phyloP scores from a whole-genome alignment of 1,140 invertebrate species.

The Drosophila watanabei region DNA sequence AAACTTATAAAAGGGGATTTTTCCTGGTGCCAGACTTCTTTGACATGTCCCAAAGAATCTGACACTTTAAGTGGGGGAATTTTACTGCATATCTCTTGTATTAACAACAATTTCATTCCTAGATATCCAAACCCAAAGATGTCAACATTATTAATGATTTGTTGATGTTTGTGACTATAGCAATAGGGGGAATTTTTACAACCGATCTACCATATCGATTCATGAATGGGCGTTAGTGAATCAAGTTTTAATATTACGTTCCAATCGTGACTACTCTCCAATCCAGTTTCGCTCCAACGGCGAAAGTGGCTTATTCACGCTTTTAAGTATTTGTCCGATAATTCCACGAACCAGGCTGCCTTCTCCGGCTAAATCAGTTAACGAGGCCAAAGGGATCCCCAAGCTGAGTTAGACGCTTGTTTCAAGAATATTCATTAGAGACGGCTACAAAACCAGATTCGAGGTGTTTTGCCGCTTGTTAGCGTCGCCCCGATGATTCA shows the following conservation, averaged over 20 bases:
- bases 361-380: conserved; percentile 54
- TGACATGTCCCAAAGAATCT: not conserved
- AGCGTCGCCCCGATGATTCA: conserved; percentile 55
- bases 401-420: conserved; percentile 14
- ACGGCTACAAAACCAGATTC: conserved; percentile 61
- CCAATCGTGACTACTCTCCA: conserved; percentile 9
- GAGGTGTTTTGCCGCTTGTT: conserved; percentile 47
- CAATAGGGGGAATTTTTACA: conserved; percentile 8
- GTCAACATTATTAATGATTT: not conserved
- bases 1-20: conserved; percentile 6
- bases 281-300: conserved; percentile 23
- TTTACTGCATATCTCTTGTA: not conserved
- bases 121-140: not conserved
- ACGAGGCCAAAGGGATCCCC: conserved; percentile 61
- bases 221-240: conserved; percentile 39
- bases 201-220: conserved; percentile 16
- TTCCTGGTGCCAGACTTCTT: conserved; percentile 1
- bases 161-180: conserved; percentile 16
- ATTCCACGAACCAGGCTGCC: conserved; percentile 48
- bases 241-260: conserved; percentile 14
- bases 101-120: not conserved
- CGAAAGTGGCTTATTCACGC: conserved; percentile 59
- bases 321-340: conserved; percentile 7
- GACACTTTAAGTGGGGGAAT: not conserved
- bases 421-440: conserved; percentile 71